Conservation (phyloP, 37 sponge, comb jelly and placozoan species). For the Eunapius fragilis region DNA sequence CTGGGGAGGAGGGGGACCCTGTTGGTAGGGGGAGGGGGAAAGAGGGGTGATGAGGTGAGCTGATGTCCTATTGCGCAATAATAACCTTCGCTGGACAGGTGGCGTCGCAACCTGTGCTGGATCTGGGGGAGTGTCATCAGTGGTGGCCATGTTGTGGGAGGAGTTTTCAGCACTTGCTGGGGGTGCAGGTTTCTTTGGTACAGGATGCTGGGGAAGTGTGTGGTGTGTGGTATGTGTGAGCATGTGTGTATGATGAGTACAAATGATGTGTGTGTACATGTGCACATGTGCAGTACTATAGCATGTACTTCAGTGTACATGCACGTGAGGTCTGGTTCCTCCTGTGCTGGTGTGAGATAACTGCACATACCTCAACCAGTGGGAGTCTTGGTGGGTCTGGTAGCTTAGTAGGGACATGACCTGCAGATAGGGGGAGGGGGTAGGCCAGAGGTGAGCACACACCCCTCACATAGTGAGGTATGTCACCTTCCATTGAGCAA, state of each 20-base stretch:
- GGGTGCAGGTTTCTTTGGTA: constrained; percentile 15
- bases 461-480: no score
- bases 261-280: no score
- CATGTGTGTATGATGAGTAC: no score
- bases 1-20: constrained; percentile 37
- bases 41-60: background rate
- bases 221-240: no score
- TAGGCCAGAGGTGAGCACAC: background rate
- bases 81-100: no score
- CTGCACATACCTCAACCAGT: constrained; percentile 61
- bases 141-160: constrained; percentile 12
- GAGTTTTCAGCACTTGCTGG: constrained; percentile 35
- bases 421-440: background rate
- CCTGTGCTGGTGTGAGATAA: background rate
- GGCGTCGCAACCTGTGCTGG: background rate
- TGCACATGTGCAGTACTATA: no score
- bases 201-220: background rate
- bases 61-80: background rate
- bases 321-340: no score
- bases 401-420: constrained; percentile 14
- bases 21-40: background rate
- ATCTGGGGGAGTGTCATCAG: background rate
- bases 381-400: constrained; percentile 27
- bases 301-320: no score
- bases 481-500: constrained; percentile 56